phyloP scores from a whole-genome alignment of 1,140 invertebrate species.

The Cylas formicarius region DNA sequence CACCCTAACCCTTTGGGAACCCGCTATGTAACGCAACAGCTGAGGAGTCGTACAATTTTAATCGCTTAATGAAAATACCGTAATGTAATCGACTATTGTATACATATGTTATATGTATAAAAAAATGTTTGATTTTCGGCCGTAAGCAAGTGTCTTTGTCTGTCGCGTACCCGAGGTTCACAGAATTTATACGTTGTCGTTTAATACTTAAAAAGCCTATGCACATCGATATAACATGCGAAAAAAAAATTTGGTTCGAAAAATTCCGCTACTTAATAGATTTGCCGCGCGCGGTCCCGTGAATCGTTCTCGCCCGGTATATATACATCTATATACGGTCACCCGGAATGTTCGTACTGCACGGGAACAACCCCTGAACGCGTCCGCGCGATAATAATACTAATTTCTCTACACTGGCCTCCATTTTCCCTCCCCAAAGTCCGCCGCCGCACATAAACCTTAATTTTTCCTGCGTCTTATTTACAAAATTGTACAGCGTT shows the following conservation, averaged over 20 bases:
- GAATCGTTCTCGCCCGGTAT: background rate
- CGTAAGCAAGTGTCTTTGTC: too few species aligned
- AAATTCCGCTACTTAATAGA: slow-evolving; percentile 10
- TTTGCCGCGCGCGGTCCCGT: slow-evolving; percentile 2
- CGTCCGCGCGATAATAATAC: slow-evolving; percentile 15
- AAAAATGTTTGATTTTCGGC: slow-evolving; percentile 1
- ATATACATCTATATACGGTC: slow-evolving; percentile 8
- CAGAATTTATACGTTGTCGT: slow-evolving; percentile 10
- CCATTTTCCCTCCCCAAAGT: slow-evolving; percentile 3
- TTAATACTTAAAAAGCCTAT: slow-evolving; percentile 15
- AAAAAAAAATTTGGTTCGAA: slow-evolving; percentile 18
- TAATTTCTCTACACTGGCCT: slow-evolving; percentile 17
- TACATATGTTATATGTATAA: background rate
- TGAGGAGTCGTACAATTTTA: too few species aligned
- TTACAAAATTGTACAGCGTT: slow-evolving; percentile 42
- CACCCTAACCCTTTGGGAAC: too few species aligned
- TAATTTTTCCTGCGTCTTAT: slow-evolving; percentile 28
- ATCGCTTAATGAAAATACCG: too few species aligned
- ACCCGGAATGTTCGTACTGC: slow-evolving; percentile 5
- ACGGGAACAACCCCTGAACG: too few species aligned
- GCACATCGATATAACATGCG: slow-evolving; percentile 18
- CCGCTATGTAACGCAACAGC: background rate
- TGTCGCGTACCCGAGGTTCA: too few species aligned
- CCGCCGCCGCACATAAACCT: slow-evolving; percentile 13
- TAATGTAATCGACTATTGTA: slow-evolving; percentile 11